Evolutionary conservation across 2,888 invertebrate species (phyloP).

Genomic region (Philaethria dido): DNA sequence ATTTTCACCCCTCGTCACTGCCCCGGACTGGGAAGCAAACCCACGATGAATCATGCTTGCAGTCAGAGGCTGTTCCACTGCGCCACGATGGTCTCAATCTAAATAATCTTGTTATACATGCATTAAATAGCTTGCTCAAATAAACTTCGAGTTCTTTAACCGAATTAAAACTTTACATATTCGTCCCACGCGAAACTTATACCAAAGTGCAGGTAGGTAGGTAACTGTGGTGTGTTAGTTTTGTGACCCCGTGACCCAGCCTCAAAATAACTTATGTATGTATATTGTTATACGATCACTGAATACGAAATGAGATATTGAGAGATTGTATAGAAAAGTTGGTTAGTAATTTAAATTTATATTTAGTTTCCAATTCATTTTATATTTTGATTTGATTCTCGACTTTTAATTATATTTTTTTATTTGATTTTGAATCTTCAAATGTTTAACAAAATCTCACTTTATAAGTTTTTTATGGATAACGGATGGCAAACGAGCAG

Average conservation of each 20-base stretch:
- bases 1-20: no score
- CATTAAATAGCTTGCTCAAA: not conserved
- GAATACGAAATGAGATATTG: conserved; percentile 4
- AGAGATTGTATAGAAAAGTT: not conserved
- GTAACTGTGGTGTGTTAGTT: conserved; percentile 24
- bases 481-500: no score
- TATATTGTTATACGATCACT: not conserved
- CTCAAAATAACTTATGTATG: not conserved
- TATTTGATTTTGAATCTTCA: no score
- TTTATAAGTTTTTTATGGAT: no score
- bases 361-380: no score
- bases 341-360: not conserved
- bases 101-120: not conserved
- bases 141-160: not conserved
- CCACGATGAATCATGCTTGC: no score
- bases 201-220: not conserved
- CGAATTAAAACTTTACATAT: conserved; percentile 4
- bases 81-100: no score
- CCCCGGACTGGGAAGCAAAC: no score
- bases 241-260: conserved; percentile 29
- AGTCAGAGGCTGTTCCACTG: no score
- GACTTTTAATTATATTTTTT: no score
- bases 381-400: no score
- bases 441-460: no score
- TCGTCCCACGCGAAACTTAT: not conserved